A percentile compares a stretch with the other conserved stretches of the same genome.
Conservation (phyloP, 2,797 vertebrate species). For the Protosalanx chinensis region DNA sequence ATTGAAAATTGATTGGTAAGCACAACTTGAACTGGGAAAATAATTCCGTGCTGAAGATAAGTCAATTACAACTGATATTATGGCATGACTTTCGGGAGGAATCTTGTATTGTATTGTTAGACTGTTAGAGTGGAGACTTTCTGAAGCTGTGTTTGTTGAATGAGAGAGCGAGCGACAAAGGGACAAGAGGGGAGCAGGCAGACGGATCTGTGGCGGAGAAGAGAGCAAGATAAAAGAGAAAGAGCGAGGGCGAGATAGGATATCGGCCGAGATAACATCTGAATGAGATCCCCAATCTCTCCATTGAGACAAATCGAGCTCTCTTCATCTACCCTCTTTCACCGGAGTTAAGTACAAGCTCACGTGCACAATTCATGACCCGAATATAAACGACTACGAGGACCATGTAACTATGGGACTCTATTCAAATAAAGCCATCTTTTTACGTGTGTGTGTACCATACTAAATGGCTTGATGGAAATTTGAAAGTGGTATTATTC, state of each 20-base stretch:
- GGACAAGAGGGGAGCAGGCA: background rate
- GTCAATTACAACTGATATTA: too few relatives aligned
- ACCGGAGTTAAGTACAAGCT: background rate
- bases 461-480: slow-evolving; percentile 55
- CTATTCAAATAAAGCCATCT: slow-evolving; percentile 69
- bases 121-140: too few relatives aligned
- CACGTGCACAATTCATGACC: background rate
- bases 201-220: too few relatives aligned
- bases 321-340: background rate
- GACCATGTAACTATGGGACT: slow-evolving; percentile 43
- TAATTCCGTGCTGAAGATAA: too few relatives aligned
- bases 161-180: too few relatives aligned
- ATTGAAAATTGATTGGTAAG: too few relatives aligned
- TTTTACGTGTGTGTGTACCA: slow-evolving; percentile 61
- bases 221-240: background rate
- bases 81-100: too few relatives aligned
- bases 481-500: slow-evolving; percentile 62
- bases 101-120: background rate
- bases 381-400: slow-evolving; percentile 11
- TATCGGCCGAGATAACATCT: background rate
- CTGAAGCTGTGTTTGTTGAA: too few relatives aligned
- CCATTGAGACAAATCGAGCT: background rate
- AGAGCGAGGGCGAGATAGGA: background rate
- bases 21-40: too few relatives aligned
- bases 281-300: background rate